Base-by-base conservation (phyloP, 2,113 vertebrate species). In the Motacilla alba region DNA sequence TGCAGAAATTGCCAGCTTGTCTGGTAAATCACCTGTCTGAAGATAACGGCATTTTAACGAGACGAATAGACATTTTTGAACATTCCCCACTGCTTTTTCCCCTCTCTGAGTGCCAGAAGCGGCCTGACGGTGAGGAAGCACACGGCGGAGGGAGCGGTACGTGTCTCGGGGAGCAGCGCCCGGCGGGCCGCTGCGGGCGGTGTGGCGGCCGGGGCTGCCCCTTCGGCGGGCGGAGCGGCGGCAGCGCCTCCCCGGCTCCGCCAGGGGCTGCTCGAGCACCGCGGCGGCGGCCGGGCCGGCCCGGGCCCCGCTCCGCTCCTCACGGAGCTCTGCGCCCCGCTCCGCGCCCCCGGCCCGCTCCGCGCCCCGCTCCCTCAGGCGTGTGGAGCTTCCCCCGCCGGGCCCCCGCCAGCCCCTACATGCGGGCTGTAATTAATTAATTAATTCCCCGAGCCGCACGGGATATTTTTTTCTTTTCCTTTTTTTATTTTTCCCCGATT, bases 241-340 rank as follows among this genome's bases (percentile, higher is more conserved):
- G 83, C 83, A 85, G 62, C 72, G 50, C 50, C 69, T 84, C 15
- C 5, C 6, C 83, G 46, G 19, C 56, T 96, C 98, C 98, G 96
- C 97, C 95, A 98, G 98, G 98, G 97, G 98, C 88, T 96, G 97
- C 98, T 98, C 97, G 97, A 98, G 98, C 95, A 97, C 98, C 97
- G 83, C 77, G 49, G 28, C 77, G 19, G 66, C n/a, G 35, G 31
- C 50, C 35, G 35, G 49, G 26, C 49, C 27, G 50, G 50, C 16
- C 50, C 27, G 50, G 50, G 30, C 28, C 28, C 52, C 7, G 28
- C 52, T 53, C 66, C 53, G 53, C 52, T 53, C 66, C 53, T 30
- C 50, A 3, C 27, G 27, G 50, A 52, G 50, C 27, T 27, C 50
- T 9, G 21, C 11, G 47, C 50, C 6, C 15, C 27, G 50, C 50